Evolutionary conservation across 2,888 invertebrate species (phyloP).

Genomic region (Eupelmus urozonus): DNA sequence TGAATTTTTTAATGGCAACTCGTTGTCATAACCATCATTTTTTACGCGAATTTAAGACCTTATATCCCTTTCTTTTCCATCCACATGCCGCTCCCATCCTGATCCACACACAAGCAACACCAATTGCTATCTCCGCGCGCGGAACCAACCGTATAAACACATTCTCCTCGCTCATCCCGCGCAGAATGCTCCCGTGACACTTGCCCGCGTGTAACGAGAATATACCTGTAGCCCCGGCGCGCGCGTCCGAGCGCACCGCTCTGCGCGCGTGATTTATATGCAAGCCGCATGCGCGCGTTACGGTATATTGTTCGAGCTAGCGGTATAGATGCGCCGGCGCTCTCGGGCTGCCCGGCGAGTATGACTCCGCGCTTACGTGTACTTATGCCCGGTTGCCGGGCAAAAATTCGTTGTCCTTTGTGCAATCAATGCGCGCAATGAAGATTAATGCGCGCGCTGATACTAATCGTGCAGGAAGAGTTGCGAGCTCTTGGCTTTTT

Average conservation of each 20-base stretch:
- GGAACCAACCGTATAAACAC: not conserved
- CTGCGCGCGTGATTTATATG: not conserved
- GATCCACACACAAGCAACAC: too few relatives aligned
- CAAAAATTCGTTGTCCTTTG: not conserved
- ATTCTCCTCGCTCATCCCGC: too few relatives aligned
- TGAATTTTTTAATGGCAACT: too few relatives aligned
- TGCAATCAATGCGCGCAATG: constrained; percentile 22
- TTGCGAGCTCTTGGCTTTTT: too few relatives aligned
- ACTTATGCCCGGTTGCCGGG: not conserved
- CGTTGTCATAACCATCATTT: too few relatives aligned
- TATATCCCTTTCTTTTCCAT: too few relatives aligned
- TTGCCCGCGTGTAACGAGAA: too few relatives aligned
- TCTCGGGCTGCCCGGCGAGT: too few relatives aligned
- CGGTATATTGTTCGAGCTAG: constrained; percentile 29
- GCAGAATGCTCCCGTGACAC: too few relatives aligned
- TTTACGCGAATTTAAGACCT: too few relatives aligned
- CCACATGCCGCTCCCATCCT: too few relatives aligned
- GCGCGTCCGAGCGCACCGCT: not conserved
- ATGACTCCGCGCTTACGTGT: constrained; percentile 15
- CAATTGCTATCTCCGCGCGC: not conserved
- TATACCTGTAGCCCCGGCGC: too few relatives aligned
- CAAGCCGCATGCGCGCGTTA: not conserved
- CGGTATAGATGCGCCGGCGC: not conserved
- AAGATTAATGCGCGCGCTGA: constrained; percentile 26
- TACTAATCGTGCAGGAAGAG: constrained; percentile 4